These are phyloP conservation scores for Rhagonycha fulva DNA, from an alignment of 2,888 invertebrate genomes.

Conservation along the genomic window DNA sequence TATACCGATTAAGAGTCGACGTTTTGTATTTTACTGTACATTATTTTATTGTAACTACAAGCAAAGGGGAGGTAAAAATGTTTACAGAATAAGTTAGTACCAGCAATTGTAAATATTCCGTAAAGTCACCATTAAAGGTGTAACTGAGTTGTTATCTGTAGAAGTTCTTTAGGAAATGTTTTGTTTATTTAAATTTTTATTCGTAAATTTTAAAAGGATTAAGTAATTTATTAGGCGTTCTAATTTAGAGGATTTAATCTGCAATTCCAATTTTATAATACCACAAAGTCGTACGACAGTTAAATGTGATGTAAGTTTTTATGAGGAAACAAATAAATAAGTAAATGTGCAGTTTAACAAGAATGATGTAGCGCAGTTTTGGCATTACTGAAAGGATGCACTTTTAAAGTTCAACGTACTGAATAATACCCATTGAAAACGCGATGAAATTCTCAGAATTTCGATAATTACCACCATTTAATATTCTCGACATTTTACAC, in stretches of 20 bases:
- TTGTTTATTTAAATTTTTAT: not conserved
- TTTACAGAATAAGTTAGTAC: too few species aligned
- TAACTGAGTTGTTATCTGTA: not conserved
- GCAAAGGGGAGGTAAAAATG: too few species aligned
- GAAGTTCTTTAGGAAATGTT: not conserved
- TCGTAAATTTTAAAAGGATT: not conserved
- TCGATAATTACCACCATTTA: not conserved
- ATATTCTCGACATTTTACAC: not conserved
- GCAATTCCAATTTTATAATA: not conserved
- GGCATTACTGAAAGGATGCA: not conserved
- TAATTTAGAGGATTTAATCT: not conserved
- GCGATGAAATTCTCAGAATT: not conserved
- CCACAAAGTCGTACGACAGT: not conserved
- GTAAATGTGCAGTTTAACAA: not conserved
- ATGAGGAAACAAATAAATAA: not conserved
- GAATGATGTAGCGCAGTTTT: not conserved
- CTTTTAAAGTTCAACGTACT: not conserved
- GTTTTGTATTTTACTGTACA: too few species aligned
- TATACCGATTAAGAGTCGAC: not conserved
- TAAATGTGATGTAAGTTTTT: not conserved
- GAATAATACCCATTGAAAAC: not conserved
- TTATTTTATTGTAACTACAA: too few species aligned
- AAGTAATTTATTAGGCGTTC: not conserved
- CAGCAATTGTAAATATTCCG: not conserved
- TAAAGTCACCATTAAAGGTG: not conserved